Evolutionary conservation across 2,797 vertebrate species (phyloP), one percentile per base, ranked within the genome.

Genomic region (Champsocephalus gunnari): DNA sequence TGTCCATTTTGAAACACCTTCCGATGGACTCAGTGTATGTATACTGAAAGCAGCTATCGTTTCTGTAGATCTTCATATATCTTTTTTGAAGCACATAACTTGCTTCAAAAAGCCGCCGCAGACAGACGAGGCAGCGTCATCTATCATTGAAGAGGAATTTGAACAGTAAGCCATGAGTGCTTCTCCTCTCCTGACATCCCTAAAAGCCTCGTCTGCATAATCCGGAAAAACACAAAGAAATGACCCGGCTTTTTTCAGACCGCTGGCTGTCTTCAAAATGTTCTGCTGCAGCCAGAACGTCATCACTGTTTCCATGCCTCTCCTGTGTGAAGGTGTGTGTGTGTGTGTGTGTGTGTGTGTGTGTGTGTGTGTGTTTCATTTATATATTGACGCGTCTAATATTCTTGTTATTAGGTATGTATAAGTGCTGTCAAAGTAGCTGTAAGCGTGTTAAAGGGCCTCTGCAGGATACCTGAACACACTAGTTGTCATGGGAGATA

Each of bases 201-300:
- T 86, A 80, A 92, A 87, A 91, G 76, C 68, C 54, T 83, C 71
- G 82, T 84, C 47, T 70, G 71, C 80, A 85, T 83, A 87, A 89
- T 86, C 77, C 55, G 12, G 58, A 87, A 80, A 87, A 67, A 58
- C 66, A 70, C 24, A 56, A 19, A 73, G 61, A 84, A 81, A 78
- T 73, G 11, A 79, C 17, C 75, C 61, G 59, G 34, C 34, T 38
- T 86, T 84, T 59, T 81, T 75, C 61, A 69, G 68, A 66, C 68
- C 74, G 48, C 72, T 48, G 66, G 67, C 68, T 77, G 69, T 66
- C 79, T 84, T 77, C 76, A 84, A 89, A 84, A 85, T 81, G 66
- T 80, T 81, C 58, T 50, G 50, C 38, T 38, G 34, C 34, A 38
- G 34, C 28, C 4, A 28, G 28, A 4, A 28, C 28, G 4, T 28